Evolutionary conservation across 2,113 vertebrate species (phyloP).

Genomic region (Mus musculus): DNA sequence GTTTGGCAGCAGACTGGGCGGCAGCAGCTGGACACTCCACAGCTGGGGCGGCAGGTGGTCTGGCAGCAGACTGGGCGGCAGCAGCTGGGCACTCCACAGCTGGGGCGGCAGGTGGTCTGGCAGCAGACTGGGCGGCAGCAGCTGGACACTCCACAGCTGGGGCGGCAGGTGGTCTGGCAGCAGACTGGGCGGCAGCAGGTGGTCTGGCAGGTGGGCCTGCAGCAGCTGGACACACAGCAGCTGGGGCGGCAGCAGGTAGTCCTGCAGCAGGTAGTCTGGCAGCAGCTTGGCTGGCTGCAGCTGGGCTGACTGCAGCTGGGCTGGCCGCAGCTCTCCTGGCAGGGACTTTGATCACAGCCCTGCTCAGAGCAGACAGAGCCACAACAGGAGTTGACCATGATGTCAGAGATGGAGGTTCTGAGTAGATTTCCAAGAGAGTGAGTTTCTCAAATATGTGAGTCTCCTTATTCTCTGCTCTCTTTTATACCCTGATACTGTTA

Average conservation of each 20-base stretch:
- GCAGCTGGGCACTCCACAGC: background rate
- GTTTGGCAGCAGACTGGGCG: background rate
- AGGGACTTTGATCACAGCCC: slow-evolving; percentile 38
- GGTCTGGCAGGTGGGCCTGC: slow-evolving; percentile 14
- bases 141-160: background rate
- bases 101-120: slow-evolving; percentile 44
- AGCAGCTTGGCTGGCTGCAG: background rate
- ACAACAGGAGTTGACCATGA: slow-evolving; percentile 67
- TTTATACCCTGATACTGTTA: slow-evolving; percentile 58
- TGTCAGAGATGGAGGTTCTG: slow-evolving; percentile 25
- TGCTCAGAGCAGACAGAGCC: slow-evolving; percentile 44
- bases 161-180: slow-evolving; percentile 46
- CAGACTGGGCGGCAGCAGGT: background rate
- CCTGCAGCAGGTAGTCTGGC: background rate
- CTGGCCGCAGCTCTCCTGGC: slow-evolving; percentile 20
- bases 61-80: background rate
- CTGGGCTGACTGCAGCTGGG: background rate
- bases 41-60: background rate
- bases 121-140: slow-evolving; percentile 10
- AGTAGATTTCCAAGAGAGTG: slow-evolving; percentile 42
- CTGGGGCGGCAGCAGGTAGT: slow-evolving; percentile 15
- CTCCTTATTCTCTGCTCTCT: background rate
- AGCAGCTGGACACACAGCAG: background rate
- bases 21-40: background rate
- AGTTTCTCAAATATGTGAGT: slow-evolving; percentile 37